phyloP scores from a whole-genome alignment of 1,140 invertebrate genomes.

The Lepidurus packardi region DNA sequence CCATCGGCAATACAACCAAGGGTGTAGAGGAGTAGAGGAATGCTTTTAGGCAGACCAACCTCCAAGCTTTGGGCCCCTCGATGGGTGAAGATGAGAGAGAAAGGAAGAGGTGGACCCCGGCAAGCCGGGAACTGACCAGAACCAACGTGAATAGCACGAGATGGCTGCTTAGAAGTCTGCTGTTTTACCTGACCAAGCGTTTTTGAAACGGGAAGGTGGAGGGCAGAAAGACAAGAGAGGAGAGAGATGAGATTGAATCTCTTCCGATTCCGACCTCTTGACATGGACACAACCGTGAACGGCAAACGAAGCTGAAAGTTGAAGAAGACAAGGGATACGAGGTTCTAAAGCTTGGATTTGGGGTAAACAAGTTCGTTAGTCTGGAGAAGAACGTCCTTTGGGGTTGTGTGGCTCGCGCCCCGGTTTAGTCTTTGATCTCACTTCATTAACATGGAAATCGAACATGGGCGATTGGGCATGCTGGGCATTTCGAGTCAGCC shows the following conservation, averaged over 20 bases:
- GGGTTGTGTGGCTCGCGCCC: no score
- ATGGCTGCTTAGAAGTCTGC: not conserved
- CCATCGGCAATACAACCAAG: not conserved
- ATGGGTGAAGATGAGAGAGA: not conserved
- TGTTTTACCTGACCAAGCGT: not conserved
- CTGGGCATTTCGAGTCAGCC: no score
- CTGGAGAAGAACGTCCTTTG: no score
- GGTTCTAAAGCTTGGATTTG: no score
- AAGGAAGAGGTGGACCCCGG: not conserved
- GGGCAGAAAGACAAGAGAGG: not conserved
- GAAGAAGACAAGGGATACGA: no score
- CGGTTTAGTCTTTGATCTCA: no score
- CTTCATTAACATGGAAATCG: no score
- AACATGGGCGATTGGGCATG: no score
- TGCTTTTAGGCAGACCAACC: not conserved
- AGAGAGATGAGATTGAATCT: not conserved
- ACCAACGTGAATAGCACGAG: not conserved
- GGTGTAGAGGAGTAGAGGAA: conserved; percentile 8
- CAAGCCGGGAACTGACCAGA: not conserved
- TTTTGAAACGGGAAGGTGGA: not conserved
- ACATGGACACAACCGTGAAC: not conserved
- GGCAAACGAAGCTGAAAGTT: no score
- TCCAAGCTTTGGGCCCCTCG: not conserved
- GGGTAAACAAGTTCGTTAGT: no score
- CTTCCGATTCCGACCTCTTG: not conserved